These are phyloP conservation scores for Perccottus glenii DNA, from an alignment of 2,113 vertebrate species.

Conservation along the genomic window DNA sequence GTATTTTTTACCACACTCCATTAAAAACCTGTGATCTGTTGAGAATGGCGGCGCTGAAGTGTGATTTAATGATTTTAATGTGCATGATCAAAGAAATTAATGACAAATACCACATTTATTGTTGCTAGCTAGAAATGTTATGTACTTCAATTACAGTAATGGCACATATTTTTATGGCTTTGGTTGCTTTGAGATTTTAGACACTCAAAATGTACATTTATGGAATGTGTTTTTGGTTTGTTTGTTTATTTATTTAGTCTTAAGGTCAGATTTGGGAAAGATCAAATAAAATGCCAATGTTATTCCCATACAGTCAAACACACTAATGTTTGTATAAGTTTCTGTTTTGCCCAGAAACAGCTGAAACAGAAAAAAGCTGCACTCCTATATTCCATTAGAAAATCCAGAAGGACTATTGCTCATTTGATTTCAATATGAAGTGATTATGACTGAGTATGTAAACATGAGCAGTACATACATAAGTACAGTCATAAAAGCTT, in stretches of 20 bases:
- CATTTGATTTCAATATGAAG: neutral
- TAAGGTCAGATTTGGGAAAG: neutral
- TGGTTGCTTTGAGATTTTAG: too few relatives aligned
- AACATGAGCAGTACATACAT: neutral
- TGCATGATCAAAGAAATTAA: too few relatives aligned
- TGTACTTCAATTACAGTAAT: too few relatives aligned
- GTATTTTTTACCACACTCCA: too few relatives aligned
- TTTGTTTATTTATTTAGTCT: neutral
- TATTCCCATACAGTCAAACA: slow-evolving; percentile 1
- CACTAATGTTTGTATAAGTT: neutral
- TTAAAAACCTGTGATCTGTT: too few relatives aligned
- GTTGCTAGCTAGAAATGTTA: too few relatives aligned
- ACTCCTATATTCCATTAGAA: neutral
- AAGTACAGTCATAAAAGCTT: neutral
- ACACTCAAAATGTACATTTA: slow-evolving; percentile 1
- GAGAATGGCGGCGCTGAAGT: too few relatives aligned
- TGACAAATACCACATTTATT: too few relatives aligned
- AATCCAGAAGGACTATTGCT: neutral
- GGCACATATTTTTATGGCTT: too few relatives aligned
- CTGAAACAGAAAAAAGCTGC: too few relatives aligned
- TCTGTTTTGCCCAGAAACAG: too few relatives aligned
- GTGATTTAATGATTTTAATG: too few relatives aligned
- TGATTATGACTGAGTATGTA: neutral
- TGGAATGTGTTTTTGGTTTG: neutral
- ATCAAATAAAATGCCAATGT: neutral